Percentiles rank a stretch among this genome's conserved stretches.
Evolutionary conservation across 1,140 invertebrate species (phyloP).

Genomic region (Diorhabda sublineata): DNA sequence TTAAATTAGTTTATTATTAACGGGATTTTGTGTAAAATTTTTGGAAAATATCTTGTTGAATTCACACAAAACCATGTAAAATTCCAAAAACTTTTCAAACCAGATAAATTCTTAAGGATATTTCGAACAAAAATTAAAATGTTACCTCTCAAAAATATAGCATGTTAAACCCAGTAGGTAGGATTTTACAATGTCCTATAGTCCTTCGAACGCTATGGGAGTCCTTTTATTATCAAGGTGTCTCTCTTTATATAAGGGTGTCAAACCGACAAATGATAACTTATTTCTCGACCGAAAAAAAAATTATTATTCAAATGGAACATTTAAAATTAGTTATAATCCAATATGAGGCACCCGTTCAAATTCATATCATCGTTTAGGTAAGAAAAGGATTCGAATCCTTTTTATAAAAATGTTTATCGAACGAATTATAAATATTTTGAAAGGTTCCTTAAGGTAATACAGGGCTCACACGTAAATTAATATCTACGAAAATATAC

Average conservation of each 20-base stretch:
- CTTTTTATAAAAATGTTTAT: too few species aligned
- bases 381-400: too few species aligned
- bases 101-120: not conserved
- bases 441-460: too few species aligned
- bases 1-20: too few species aligned
- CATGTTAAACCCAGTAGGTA: not conserved
- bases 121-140: not conserved
- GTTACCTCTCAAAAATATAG: not conserved
- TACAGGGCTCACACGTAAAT: too few species aligned
- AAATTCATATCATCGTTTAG: too few species aligned
- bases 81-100: not conserved
- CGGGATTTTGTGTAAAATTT: too few species aligned
- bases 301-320: not conserved
- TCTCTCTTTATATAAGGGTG: not conserved
- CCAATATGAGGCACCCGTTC: not conserved
- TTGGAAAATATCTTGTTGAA: too few species aligned
- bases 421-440: too few species aligned
- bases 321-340: not conserved
- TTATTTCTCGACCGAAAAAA: not conserved
- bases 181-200: not conserved
- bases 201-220: not conserved
- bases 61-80: too few species aligned
- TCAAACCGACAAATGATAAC: slow-evolving; percentile 1
- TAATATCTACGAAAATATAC: too few species aligned
- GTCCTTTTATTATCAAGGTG: not conserved